These are phyloP conservation scores for Tribolium castaneum DNA, from an alignment of 1,140 invertebrate genomes.

Conservation along the genomic window DNA sequence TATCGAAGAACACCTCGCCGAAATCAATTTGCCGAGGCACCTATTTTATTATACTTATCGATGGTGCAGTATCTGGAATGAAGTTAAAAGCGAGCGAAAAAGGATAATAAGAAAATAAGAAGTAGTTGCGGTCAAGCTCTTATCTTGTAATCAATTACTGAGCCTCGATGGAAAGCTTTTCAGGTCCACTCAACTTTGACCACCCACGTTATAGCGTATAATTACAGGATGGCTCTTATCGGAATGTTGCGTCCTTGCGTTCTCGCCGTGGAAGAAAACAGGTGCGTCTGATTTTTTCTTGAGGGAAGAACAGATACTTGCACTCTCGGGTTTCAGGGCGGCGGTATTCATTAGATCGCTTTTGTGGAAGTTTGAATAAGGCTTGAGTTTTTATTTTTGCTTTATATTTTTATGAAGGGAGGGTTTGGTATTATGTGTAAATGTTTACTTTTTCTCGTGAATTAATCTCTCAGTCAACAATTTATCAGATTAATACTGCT, in stretches of 20 bases:
- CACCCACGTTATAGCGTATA: constrained; percentile 24
- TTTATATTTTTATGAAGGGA: too few relatives aligned
- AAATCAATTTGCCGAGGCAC: constrained; percentile 8
- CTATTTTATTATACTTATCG: constrained; percentile 25
- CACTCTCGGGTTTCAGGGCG: not conserved
- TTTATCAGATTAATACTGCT: too few relatives aligned
- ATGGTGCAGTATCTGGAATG: constrained; percentile 25
- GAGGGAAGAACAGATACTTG: not conserved
- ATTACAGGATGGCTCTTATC: constrained; percentile 9
- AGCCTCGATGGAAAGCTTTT: constrained; percentile 17
- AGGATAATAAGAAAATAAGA: constrained; percentile 27
- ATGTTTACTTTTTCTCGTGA: too few relatives aligned
- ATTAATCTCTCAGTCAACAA: too few relatives aligned
- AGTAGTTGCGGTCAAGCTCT: constrained; percentile 30
- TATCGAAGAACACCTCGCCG: not conserved
- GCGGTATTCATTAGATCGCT: not conserved
- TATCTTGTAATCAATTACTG: constrained; percentile 32
- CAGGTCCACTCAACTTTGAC: constrained; percentile 30
- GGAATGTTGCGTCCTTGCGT: not conserved
- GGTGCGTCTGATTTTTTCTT: constrained; percentile 11
- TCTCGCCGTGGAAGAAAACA: not conserved
- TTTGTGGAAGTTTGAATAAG: not conserved
- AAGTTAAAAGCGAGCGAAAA: constrained; percentile 18
- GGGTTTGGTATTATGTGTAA: too few relatives aligned
- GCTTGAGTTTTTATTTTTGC: too few relatives aligned